phyloP scores from a whole-genome alignment of 1,140 invertebrate genomes.

The Musca vetustissima region DNA sequence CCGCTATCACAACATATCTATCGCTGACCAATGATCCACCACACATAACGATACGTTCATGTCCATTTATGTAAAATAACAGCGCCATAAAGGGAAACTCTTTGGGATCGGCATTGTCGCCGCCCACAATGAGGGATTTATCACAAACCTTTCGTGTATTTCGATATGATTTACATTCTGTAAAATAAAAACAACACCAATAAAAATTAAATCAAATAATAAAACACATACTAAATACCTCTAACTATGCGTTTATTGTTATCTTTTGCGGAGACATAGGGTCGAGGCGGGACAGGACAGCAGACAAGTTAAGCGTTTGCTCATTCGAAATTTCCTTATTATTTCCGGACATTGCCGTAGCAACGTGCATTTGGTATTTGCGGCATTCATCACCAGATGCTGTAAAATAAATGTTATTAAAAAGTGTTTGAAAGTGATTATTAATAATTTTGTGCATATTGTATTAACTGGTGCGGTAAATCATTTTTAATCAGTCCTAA shows the following conservation, averaged over 20 bases:
- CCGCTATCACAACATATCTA: constrained; percentile 52
- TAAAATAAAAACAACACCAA: not conserved
- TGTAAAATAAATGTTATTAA: too few species aligned
- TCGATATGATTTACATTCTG: not conserved
- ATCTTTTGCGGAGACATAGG: not conserved
- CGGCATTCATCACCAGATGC: not conserved
- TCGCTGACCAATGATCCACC: constrained; percentile 55
- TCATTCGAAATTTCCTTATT: not conserved
- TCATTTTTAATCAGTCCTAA: too few species aligned
- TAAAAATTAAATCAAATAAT: not conserved
- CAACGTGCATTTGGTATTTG: not conserved
- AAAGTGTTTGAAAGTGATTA: too few species aligned
- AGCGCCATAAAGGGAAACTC: constrained; percentile 27
- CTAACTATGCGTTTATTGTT: not conserved
- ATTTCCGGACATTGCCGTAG: not conserved
- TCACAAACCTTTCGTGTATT: not conserved
- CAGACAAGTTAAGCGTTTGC: not conserved
- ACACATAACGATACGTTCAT: constrained; percentile 42
- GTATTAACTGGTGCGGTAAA: too few species aligned
- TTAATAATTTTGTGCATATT: too few species aligned
- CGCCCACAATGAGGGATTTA: constrained; percentile 16
- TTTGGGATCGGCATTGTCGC: not conserved
- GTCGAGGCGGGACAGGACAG: not conserved
- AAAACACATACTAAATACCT: not conserved
- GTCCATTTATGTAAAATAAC: not conserved